phyloP scores from a whole-genome alignment of 1,140 invertebrate genomes.

The Trichoplusia ni region DNA sequence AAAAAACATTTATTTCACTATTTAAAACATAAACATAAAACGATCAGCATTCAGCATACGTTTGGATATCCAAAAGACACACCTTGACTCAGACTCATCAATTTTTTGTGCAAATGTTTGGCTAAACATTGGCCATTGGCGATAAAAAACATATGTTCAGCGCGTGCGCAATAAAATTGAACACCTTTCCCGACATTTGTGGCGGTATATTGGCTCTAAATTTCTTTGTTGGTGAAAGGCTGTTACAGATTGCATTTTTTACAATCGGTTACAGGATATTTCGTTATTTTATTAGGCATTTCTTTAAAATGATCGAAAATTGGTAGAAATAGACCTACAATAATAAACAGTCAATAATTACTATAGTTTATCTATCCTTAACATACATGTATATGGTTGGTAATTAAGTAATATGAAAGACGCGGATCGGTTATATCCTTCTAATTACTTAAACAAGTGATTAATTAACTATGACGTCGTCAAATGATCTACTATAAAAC shows the following conservation, averaged over 20 bases:
- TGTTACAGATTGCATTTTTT: conserved; percentile 14
- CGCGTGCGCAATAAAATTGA: conserved; percentile 58
- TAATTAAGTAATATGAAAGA: no score
- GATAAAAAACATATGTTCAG: conserved; percentile 60
- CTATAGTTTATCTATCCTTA: no score
- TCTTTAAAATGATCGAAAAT: no score
- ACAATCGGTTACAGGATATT: no score
- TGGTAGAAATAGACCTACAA: no score
- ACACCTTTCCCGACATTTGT: conserved; percentile 69
- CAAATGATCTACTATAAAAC: no score
- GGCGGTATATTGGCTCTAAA: conserved; percentile 28
- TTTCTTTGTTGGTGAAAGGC: conserved; percentile 1
- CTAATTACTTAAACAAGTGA: no score
- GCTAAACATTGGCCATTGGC: conserved; percentile 37
- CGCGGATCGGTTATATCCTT: no score
- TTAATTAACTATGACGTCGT: no score
- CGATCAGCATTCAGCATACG: conserved; percentile 26
- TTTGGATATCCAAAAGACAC: conserved; percentile 19
- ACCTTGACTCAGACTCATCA: conserved; percentile 50
- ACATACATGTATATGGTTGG: no score
- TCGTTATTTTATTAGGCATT: no score
- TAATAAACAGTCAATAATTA: no score
- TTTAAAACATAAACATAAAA: conserved; percentile 53
- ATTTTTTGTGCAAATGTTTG: conserved; percentile 57
- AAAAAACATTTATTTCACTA: conserved; percentile 45